A percentile compares a stretch with the other conserved stretches of the same genome.
Conservation (phyloP, 2,113 vertebrate genomes). For the Myotis yumanensis region DNA sequence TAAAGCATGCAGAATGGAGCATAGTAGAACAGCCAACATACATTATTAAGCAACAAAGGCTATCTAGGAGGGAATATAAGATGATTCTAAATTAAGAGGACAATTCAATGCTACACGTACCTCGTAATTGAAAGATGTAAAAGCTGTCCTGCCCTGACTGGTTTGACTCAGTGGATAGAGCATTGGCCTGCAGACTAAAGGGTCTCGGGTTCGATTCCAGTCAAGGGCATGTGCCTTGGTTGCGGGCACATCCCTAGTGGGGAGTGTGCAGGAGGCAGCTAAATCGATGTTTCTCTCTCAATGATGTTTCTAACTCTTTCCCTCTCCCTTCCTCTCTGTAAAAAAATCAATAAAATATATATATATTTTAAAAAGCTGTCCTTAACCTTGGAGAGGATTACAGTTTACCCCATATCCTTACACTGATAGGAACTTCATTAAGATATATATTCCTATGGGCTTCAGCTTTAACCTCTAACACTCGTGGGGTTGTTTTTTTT, state of each 20-base stretch:
- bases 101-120: not conserved
- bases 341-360: too few relatives aligned
- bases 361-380: not conserved
- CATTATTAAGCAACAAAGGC: not conserved
- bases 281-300: too few relatives aligned
- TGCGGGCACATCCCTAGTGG: too few relatives aligned
- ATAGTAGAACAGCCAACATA: not conserved
- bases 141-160: not conserved
- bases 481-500: not conserved
- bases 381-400: not conserved
- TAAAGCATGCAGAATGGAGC: not conserved
- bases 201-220: too few relatives aligned
- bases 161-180: too few relatives aligned
- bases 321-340: too few relatives aligned
- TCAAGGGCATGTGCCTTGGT: too few relatives aligned
- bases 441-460: not conserved
- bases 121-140: not conserved
- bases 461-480: not conserved
- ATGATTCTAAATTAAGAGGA: not conserved
- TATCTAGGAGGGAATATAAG: not conserved
- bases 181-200: too few relatives aligned
- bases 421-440: not conserved
- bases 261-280: too few relatives aligned
- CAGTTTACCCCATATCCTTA: not conserved
- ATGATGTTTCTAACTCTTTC: too few relatives aligned